Percentiles rank a stretch among this genome's conserved stretches.
phyloP scores from a whole-genome alignment of 2,888 invertebrate species.

The Lagria hirta region DNA sequence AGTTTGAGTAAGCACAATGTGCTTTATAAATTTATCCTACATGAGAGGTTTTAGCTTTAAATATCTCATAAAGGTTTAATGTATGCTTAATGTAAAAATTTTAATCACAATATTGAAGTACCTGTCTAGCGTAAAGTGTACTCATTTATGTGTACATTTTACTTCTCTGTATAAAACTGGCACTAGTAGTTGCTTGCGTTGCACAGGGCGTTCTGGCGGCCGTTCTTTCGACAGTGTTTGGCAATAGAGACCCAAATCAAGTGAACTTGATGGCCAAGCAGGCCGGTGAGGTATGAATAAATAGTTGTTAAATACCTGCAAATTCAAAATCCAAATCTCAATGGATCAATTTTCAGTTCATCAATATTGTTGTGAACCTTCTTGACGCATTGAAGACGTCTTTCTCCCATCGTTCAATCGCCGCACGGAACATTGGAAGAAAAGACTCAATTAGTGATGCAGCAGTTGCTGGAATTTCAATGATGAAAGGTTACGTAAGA shows the following conservation, averaged over 20 bases:
- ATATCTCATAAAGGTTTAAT: too few relatives aligned
- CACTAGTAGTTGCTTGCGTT: slow-evolving; percentile 55
- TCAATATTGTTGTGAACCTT: slow-evolving; percentile 88
- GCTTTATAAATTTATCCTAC: too few relatives aligned
- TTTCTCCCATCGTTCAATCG: slow-evolving; percentile 85
- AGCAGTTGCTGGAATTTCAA: slow-evolving; percentile 81
- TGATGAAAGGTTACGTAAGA: slow-evolving; percentile 86
- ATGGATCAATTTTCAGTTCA: slow-evolving; percentile 66
- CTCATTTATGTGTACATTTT: slow-evolving; percentile 24
- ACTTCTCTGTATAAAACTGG: slow-evolving; percentile 33
- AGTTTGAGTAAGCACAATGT: too few relatives aligned
- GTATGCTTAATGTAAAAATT: too few relatives aligned
- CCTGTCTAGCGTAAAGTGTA: slow-evolving; percentile 39
- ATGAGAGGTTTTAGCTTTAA: too few relatives aligned
- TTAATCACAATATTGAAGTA: too few relatives aligned
- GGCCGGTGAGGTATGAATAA: slow-evolving; percentile 94
- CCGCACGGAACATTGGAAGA: slow-evolving; percentile 81
- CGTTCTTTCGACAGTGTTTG: slow-evolving; percentile 87
- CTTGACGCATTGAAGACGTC: slow-evolving; percentile 90
- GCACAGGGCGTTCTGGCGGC: slow-evolving; percentile 90
- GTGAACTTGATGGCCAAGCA: slow-evolving; percentile 93
- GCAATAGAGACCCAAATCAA: slow-evolving; percentile 88
- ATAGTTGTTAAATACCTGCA: too few relatives aligned
- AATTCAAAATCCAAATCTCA: neutral
- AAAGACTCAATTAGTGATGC: slow-evolving; percentile 90